Base-by-base conservation (phyloP, 2,888 invertebrate species). In the Eumacrocentrus americanus region DNA sequence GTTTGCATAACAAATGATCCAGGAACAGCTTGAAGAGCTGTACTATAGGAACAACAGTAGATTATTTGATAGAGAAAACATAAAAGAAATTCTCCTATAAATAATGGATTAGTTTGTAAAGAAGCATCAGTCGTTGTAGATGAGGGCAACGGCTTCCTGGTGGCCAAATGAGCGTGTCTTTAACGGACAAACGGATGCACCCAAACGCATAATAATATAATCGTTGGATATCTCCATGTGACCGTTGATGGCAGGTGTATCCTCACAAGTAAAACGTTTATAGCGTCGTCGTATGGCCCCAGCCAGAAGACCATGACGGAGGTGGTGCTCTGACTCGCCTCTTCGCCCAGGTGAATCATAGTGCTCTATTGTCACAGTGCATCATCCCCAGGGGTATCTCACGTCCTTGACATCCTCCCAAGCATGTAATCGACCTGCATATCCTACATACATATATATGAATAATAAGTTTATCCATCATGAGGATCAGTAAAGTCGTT, bases 191-290 rank as follows among this genome's bases (percentile, higher is more conserved):
- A n/a, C 67, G 72, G 70, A 67, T 67, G 68, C 65, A 62, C 65
- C 58, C 47, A 63, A 69, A 67, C 63, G 58, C 59, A 63, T 40
- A 7, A 0, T 3, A 7, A 37, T 37, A 37, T 37, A 37, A 60
- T 20, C 11, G 29, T 35, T 7, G 9, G 12, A n/a, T 37, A n/a
- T n/a, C n/a, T n/a, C n/a, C n/a, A n/a, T n/a, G 64, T 62, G 66
- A 63, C 68, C 53, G 66, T 71, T 68, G 64, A n/a, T n/a, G n/a
- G 70, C 71, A 71, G 70, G 70, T 70, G 72, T 60, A n/a, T n/a
- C n/a, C n/a, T n/a, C n/a, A n/a, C n/a, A n/a, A n/a, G n/a, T n/a
- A n/a, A n/a, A n/a, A n/a, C n/a, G n/a, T n/a, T n/a, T n/a, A n/a
- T n/a, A n/a, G n/a, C n/a, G 23, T 53, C 5, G 46, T 52, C 44